These are phyloP conservation scores for Tortrix viridana DNA, from an alignment of 2,888 invertebrate genomes.

Conservation along the genomic window DNA sequence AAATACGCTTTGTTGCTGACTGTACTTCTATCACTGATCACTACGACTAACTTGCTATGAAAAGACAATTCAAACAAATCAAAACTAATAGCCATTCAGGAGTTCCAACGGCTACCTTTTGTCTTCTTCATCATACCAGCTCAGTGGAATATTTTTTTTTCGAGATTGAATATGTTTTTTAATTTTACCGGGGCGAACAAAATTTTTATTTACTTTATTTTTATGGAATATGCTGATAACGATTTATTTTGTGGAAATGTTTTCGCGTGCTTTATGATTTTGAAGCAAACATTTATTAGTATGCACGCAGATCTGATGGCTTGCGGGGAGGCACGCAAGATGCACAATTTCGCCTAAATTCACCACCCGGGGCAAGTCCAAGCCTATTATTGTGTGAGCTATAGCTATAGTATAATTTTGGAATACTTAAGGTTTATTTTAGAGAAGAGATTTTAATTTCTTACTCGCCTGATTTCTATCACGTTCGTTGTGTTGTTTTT, in stretches of 20 bases:
- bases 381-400: slow-evolving; percentile 75
- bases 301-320: slow-evolving; percentile 66
- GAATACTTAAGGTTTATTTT: slow-evolving; percentile 61
- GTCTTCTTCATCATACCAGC: no score
- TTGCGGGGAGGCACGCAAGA: slow-evolving; percentile 72
- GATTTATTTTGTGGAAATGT: slow-evolving; percentile 28
- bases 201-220: not conserved
- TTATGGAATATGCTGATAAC: not conserved
- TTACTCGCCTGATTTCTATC: not conserved
- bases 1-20: no score
- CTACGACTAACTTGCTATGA: no score
- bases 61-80: no score
- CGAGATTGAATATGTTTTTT: no score
- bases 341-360: slow-evolving; percentile 81
- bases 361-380: slow-evolving; percentile 68
- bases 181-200: no score
- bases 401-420: slow-evolving; percentile 81
- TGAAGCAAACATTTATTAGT: slow-evolving; percentile 61
- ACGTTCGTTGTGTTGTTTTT: not conserved
- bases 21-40: no score
- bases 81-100: no score
- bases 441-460: not conserved
- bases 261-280: slow-evolving; percentile 71
- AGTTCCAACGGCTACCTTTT: no score
- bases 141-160: no score